Base-by-base conservation (phyloP, 2,797 vertebrate genomes). In the Hirundo rustica region DNA sequence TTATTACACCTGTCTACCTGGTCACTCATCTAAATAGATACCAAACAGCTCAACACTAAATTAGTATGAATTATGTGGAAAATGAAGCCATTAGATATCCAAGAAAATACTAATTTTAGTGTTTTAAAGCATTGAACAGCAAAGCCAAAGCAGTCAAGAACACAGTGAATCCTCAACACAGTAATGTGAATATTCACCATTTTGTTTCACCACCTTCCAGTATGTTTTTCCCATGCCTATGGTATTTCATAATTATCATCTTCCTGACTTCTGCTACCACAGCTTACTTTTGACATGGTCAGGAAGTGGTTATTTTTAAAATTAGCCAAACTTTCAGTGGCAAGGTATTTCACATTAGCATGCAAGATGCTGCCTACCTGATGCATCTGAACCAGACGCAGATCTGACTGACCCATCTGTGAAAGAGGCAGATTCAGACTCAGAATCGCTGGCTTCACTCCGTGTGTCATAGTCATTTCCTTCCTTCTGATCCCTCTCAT, bases 401-500 rank as follows among this genome's bases (percentile, higher is more conserved):
- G 99, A 99, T 92, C 97, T 98, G 50, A 98, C 98, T 7, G 99
- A 99, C 8, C 98, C 99, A 20, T 99, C 99, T 25, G 99, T 99
- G 97, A 99, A 99, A 68, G 99, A 99, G 72, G 99, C 98, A 0
- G 99, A 99, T 76, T 99, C 99, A 3, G 99, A 99, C 55, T 98
- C 99, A 3, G 99, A 99, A 96, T 99, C 99, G 0, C 99, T 99
- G 51, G 99, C 99, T 96, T 99, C 99, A 32, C 99, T 99, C 80
- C 99, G 98, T 3, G 99, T 99, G 90, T 99, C 99, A 23, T 99
- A 99, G 96, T 99, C 99, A 32, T 99, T 98, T 45, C 98, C 98
- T n/a, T 98, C 98, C 80, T 99, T 98, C 38, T 98, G 98, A 95
- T 99, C 99, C 30, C 98, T 98, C 66, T 99, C 99, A 85, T 99